Conservation (phyloP, 2,797 vertebrate species). For the Neopelma chrysocephalum region DNA sequence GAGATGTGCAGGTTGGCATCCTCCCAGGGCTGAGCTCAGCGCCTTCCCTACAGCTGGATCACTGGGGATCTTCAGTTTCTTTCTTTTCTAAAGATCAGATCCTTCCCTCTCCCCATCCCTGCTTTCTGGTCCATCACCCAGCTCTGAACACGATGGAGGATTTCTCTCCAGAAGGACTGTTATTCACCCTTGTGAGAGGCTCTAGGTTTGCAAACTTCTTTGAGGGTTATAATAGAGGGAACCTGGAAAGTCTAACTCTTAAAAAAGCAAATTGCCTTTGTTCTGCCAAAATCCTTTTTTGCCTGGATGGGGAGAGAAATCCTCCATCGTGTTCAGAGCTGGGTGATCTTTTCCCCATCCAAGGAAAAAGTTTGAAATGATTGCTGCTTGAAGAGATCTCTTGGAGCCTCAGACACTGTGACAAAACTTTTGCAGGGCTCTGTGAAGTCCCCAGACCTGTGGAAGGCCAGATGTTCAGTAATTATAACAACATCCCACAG, state of each 20-base stretch:
- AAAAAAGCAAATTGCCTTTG: no score
- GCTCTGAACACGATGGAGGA: not conserved
- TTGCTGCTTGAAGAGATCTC: not conserved
- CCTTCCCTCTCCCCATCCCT: not conserved
- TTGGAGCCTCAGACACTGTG: not conserved
- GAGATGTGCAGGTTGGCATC: not conserved
- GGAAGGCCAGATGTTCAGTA: not conserved
- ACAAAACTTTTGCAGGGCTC: not conserved
- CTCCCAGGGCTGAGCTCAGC: not conserved
- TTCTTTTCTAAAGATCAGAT: not conserved
- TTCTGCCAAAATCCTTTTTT: no score
- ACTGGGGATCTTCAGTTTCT: no score
- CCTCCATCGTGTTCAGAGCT: no score
- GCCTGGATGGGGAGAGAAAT: no score
- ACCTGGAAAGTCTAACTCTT: no score
- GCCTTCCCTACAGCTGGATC: not conserved
- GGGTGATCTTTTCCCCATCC: no score
- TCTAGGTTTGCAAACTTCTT: not conserved
- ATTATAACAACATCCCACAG: not conserved
- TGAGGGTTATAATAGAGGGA: not conserved
- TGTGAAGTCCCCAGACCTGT: not conserved
- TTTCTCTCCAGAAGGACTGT: not conserved
- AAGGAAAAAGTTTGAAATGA: not conserved
- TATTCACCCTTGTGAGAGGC: not conserved
- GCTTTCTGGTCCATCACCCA: not conserved